Evolutionary conservation across 2,113 vertebrate species (phyloP).

Genomic region (Gymnobelideus leadbeateri): DNA sequence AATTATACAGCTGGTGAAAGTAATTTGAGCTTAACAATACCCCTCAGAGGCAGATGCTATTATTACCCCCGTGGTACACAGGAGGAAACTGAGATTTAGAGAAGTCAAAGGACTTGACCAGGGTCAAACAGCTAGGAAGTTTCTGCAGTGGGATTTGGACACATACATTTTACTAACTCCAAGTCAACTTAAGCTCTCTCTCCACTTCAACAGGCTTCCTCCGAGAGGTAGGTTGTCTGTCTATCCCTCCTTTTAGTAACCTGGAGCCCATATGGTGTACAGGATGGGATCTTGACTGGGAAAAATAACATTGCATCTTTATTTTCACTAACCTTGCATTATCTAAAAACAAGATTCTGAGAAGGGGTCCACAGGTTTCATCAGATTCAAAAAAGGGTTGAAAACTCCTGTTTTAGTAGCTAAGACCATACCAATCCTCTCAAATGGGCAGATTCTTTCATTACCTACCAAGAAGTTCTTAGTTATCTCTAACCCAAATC

Average conservation of each 20-base stretch:
- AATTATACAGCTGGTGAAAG: background rate
- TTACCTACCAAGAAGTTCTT: constrained; percentile 50
- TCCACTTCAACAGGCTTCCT: background rate
- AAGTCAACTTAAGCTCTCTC: background rate
- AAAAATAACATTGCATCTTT: background rate
- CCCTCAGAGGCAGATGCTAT: background rate
- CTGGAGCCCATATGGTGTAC: background rate
- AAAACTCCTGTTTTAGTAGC: background rate
- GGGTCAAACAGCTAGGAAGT: background rate
- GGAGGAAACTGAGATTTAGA: background rate
- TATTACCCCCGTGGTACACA: background rate
- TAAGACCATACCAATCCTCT: background rate
- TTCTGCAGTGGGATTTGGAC: background rate
- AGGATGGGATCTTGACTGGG: background rate
- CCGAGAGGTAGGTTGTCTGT: background rate
- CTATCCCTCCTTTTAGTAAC: background rate
- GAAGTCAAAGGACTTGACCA: background rate
- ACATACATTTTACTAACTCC: background rate
- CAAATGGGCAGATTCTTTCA: background rate
- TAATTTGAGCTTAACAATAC: background rate
- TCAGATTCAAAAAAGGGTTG: background rate
- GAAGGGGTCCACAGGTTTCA: background rate
- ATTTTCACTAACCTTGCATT: background rate
- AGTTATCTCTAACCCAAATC: constrained; percentile 31
- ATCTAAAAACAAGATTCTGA: background rate